phyloP scores from a whole-genome alignment of 1,140 invertebrate genomes.

The Eumaeus atala region DNA sequence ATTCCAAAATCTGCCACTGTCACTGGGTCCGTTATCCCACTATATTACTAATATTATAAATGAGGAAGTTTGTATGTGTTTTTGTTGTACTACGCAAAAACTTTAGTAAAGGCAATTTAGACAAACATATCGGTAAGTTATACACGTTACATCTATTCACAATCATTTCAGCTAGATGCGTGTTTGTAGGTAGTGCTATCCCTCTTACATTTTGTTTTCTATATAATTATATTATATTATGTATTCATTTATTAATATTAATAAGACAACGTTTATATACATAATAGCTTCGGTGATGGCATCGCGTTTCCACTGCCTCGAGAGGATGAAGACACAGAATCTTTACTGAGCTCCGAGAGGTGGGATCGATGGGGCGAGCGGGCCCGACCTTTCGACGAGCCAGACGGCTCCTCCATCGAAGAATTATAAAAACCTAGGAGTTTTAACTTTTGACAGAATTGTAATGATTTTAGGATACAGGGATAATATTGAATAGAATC shows the following conservation, averaged over 20 bases:
- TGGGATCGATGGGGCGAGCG: slow-evolving; percentile 72
- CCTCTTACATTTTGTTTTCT: background rate
- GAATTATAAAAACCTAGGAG: slow-evolving; percentile 36
- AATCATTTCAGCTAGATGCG: no score
- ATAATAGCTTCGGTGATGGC: slow-evolving; percentile 86
- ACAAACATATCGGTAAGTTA: no score
- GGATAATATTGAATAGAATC: no score
- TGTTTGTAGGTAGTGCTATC: background rate
- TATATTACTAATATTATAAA: no score
- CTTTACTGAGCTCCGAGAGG: slow-evolving; percentile 78
- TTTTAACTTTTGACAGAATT: no score
- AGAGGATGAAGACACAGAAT: slow-evolving; percentile 87
- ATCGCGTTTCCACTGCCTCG: slow-evolving; percentile 87
- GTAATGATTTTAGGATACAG: no score
- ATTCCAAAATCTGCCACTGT: no score
- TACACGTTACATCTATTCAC: no score
- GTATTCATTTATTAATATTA: background rate
- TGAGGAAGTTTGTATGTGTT: no score
- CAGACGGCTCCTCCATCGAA: slow-evolving; percentile 58
- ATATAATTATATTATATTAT: background rate
- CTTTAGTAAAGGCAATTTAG: no score
- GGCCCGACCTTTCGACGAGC: slow-evolving; percentile 60
- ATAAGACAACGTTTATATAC: background rate
- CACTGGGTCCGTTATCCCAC: no score
- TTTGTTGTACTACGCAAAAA: no score